A percentile compares a stretch with the other conserved stretches of the same genome.
These are phyloP conservation scores for Dasypogon diadema DNA, from an alignment of 2,888 invertebrate genomes.

Conservation along the genomic window DNA sequence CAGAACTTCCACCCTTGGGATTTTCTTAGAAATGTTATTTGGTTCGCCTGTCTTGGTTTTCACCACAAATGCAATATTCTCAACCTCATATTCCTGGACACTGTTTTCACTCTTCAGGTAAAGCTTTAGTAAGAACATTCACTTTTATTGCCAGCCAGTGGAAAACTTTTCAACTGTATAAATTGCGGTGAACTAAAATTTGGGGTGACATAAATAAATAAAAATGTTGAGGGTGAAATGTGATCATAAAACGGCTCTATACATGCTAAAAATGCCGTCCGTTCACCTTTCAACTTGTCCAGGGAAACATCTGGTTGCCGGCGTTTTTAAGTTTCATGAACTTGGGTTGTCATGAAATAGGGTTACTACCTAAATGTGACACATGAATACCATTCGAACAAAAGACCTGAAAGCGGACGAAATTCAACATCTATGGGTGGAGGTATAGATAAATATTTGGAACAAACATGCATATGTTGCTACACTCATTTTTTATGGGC, in stretches of 20 bases:
- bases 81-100: background rate
- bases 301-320: slow-evolving; percentile 9
- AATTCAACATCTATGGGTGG: slow-evolving; percentile 4
- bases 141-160: slow-evolving; percentile 33
- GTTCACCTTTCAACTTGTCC: slow-evolving; percentile 4
- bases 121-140: background rate
- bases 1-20: slow-evolving; percentile 6
- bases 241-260: slow-evolving; percentile 30
- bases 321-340: slow-evolving; percentile 33
- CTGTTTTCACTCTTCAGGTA: slow-evolving; percentile 2
- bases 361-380: slow-evolving; percentile 30
- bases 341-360: slow-evolving; percentile 2
- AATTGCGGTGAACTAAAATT: slow-evolving; percentile 40
- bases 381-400: background rate
- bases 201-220: slow-evolving; percentile 48
- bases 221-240: slow-evolving; percentile 40
- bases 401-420: background rate
- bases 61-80: background rate
- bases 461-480: slow-evolving; percentile 13
- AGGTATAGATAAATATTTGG: slow-evolving; percentile 14
- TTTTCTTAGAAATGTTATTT: background rate
- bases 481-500: background rate
- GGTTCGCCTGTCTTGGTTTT: background rate
- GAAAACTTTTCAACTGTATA: slow-evolving; percentile 31
- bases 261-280: slow-evolving; percentile 5